Conservation (phyloP, 2,888 invertebrate genomes). For the Chirona hameri region DNA sequence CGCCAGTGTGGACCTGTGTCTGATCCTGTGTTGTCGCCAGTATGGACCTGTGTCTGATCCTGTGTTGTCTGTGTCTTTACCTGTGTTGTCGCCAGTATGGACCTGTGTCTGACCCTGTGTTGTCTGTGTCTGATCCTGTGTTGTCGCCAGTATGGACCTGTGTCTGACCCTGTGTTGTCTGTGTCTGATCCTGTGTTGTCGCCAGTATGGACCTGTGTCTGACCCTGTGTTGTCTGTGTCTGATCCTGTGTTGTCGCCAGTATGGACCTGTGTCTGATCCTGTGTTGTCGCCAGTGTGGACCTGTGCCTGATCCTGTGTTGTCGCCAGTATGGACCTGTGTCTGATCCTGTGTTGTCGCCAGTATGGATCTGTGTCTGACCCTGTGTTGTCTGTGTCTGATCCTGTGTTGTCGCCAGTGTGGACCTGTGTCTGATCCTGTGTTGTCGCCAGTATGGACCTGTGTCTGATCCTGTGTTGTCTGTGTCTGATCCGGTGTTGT, state of each 20-base stretch:
- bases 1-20: constrained; percentile 65
- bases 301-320: too few species aligned
- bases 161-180: constrained; percentile 42
- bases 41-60: too few species aligned
- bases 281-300: too few species aligned
- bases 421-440: constrained; percentile 23
- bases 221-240: too few species aligned
- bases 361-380: constrained; percentile 61
- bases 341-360: constrained; percentile 31
- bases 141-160: constrained; percentile 60
- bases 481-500: too few species aligned
- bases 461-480: constrained; percentile 42
- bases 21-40: too few species aligned
- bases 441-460: constrained; percentile 60
- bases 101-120: too few species aligned
- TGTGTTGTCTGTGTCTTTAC: too few species aligned
- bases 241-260: constrained; percentile 44
- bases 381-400: too few species aligned
- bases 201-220: too few species aligned
- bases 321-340: neutral
- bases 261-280: constrained; percentile 58
- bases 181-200: too few species aligned
- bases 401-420: neutral
- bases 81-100: neutral
- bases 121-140: constrained; percentile 30